These are phyloP conservation scores for Strigamia maritima DNA, from an alignment of 2,888 invertebrate genomes.

Conservation along the genomic window DNA sequence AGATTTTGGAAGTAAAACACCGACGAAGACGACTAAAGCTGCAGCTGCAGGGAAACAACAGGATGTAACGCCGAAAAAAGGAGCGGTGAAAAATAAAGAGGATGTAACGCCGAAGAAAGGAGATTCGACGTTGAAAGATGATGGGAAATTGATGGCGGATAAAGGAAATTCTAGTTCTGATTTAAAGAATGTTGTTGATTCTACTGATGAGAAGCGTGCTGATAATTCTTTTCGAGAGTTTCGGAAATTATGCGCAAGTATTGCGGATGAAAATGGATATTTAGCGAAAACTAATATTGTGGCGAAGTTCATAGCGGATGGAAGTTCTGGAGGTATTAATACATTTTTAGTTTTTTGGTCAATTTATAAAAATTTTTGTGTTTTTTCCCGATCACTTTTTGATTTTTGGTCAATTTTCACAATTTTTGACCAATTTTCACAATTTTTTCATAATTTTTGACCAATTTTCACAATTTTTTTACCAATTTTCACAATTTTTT, in stretches of 20 bases:
- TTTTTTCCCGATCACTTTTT: too few relatives aligned
- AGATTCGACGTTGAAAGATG: too few relatives aligned
- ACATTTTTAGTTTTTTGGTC: background rate
- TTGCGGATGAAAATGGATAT: conserved; percentile 74
- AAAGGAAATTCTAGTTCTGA: background rate
- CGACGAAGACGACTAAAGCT: background rate
- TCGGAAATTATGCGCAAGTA: conserved; percentile 69
- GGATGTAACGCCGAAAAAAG: conserved; percentile 39
- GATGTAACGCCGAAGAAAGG: background rate
- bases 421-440: too few relatives aligned
- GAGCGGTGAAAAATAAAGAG: conserved; percentile 37
- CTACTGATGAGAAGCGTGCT: conserved; percentile 48
- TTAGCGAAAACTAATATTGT: conserved; percentile 74
- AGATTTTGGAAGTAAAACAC: background rate
- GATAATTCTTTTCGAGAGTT: conserved; percentile 76
- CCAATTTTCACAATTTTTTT: too few relatives aligned
- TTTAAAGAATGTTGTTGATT: background rate
- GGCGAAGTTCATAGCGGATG: conserved; percentile 64
- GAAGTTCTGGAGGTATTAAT: conserved; percentile 52
- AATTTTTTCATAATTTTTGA: background rate
- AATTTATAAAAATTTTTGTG: too few relatives aligned
- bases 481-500: too few relatives aligned
- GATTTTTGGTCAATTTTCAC: background rate
- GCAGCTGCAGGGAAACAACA: too few relatives aligned
- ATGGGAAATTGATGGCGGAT: too few relatives aligned